A percentile compares a stretch with the other conserved stretches of the same genome.
These are phyloP conservation scores for Danio jaintianensis DNA, from an alignment of 2,797 vertebrate species.

Conservation along the genomic window DNA sequence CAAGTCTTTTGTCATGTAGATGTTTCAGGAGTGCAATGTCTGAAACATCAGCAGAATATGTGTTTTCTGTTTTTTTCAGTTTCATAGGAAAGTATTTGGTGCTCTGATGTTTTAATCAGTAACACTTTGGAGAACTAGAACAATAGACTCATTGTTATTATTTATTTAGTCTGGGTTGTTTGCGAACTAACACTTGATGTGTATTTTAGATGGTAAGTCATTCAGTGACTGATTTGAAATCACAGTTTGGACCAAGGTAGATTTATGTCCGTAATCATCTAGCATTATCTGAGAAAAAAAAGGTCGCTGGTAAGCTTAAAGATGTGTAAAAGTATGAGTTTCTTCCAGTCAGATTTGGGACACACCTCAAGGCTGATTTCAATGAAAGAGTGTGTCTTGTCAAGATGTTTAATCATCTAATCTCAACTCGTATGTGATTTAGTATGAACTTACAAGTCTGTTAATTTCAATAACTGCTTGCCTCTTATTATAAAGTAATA, in stretches of 20 bases:
- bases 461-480: conserved; percentile 33
- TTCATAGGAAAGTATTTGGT: conserved; percentile 36
- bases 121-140: conserved; percentile 29
- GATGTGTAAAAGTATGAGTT: conserved; percentile 5
- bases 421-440: conserved; percentile 7
- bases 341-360: conserved; percentile 11
- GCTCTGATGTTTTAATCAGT: conserved; percentile 60
- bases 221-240: conserved; percentile 4
- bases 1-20: neutral
- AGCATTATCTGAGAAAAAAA: neutral
- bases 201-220: conserved; percentile 26
- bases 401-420: conserved; percentile 9
- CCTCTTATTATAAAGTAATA: conserved; percentile 22
- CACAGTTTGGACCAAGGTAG: conserved; percentile 20
- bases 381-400: neutral
- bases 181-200: conserved; percentile 24
- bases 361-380: conserved; percentile 10
- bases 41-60: conserved; percentile 18
- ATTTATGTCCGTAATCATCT: conserved; percentile 22
- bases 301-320: neutral
- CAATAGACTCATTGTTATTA: conserved; percentile 6
- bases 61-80: conserved; percentile 39
- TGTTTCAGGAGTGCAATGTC: conserved; percentile 15
- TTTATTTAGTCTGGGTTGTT: conserved; percentile 36
- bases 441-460: conserved; percentile 15